phyloP scores from a whole-genome alignment of 2,113 vertebrate species.

The Morphnarchus princeps region DNA sequence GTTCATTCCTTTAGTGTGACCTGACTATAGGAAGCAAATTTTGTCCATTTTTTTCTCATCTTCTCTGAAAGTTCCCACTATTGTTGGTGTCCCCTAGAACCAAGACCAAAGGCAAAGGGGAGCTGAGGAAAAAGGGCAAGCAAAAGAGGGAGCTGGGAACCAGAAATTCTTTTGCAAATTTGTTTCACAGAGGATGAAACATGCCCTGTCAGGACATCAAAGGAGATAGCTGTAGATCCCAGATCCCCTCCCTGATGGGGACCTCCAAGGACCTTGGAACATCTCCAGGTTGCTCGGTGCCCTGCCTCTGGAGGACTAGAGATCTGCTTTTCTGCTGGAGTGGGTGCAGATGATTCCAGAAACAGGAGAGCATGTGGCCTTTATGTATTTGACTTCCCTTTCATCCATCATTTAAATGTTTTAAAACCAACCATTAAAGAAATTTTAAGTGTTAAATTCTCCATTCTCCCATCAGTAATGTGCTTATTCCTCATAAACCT shows the following conservation, averaged over 20 bases:
- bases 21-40: neutral
- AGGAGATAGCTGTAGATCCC: neutral
- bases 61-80: neutral
- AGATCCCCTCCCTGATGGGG: neutral
- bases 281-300: neutral
- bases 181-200: neutral
- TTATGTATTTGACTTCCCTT: neutral
- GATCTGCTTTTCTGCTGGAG: neutral
- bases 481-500: constrained; percentile 47
- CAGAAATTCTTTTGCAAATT: neutral
- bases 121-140: neutral
- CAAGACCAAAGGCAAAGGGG: neutral
- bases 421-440: constrained; percentile 21
- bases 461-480: neutral
- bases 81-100: neutral
- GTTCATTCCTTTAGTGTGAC: neutral
- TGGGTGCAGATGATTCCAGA: neutral
- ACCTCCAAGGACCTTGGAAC: neutral
- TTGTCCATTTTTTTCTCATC: neutral
- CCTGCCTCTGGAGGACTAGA: neutral
- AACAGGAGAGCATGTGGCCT: constrained; percentile 12
- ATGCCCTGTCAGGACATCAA: rapidly evolving
- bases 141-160: neutral
- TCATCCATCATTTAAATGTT: constrained; percentile 43
- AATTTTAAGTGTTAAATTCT: constrained; percentile 30